Conservation (phyloP, 2,888 invertebrate species). For the Drosophila prolongata region DNA sequence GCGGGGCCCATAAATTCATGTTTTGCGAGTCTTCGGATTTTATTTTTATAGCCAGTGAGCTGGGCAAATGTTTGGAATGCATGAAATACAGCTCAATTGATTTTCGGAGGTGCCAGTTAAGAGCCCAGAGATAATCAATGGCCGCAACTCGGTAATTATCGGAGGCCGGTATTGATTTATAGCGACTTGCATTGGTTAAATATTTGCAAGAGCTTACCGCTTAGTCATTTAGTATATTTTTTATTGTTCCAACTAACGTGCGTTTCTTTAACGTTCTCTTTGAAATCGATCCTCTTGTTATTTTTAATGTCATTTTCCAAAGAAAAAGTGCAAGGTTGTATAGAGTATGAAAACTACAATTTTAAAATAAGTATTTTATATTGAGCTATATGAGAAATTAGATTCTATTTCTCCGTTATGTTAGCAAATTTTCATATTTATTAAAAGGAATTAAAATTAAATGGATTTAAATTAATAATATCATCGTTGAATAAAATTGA, state of each 20-base stretch:
- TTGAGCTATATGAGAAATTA: no score
- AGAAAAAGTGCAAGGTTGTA: no score
- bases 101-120: slow-evolving; percentile 28
- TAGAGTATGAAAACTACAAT: no score
- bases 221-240: background rate
- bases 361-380: no score
- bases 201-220: slow-evolving; percentile 10
- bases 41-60: slow-evolving; percentile 23
- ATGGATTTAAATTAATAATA: no score
- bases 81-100: slow-evolving; percentile 47
- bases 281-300: no score
- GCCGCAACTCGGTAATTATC: slow-evolving; percentile 29
- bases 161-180: slow-evolving; percentile 24
- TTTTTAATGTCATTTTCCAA: no score
- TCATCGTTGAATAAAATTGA: no score
- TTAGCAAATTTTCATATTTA: no score
- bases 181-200: slow-evolving; percentile 15
- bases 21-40: slow-evolving; percentile 12
- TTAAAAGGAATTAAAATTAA: no score
- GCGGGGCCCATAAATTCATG: slow-evolving; percentile 25
- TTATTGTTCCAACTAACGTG: background rate
- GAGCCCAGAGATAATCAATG: slow-evolving; percentile 32
- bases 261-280: no score
- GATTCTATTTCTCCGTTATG: no score
- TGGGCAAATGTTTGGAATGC: slow-evolving; percentile 45